These are phyloP conservation scores for Cervus canadensis DNA, from an alignment of 2,113 vertebrate genomes.

Conservation along the genomic window DNA sequence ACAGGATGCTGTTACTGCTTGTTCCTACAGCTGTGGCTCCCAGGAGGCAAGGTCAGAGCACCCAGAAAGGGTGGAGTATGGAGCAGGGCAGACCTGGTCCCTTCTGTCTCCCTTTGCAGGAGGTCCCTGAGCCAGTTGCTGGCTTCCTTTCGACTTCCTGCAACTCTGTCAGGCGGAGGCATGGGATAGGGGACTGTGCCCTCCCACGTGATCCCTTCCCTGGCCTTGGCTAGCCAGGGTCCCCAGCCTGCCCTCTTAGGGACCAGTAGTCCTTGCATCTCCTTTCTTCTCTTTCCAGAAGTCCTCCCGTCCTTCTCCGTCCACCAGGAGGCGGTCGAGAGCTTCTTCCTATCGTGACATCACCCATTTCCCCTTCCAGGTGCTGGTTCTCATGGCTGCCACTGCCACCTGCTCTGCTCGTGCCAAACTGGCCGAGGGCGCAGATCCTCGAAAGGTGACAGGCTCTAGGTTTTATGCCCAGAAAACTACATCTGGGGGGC, in stretches of 20 bases:
- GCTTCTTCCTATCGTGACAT: neutral
- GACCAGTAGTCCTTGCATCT: neutral
- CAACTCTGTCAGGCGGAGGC: neutral
- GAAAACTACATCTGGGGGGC: neutral
- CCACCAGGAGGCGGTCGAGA: conserved; percentile 32
- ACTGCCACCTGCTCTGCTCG: neutral
- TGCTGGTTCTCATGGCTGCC: neutral
- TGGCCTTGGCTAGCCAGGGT: neutral
- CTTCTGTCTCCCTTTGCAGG: neutral
- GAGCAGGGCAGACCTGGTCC: neutral
- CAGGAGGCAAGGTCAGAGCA: neutral
- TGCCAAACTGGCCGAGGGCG: neutral
- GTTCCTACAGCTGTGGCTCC: neutral
- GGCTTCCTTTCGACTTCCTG: neutral
- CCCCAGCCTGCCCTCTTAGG: neutral
- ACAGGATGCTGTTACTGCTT: neutral
- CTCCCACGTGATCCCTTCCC: no score
- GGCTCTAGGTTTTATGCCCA: neutral
- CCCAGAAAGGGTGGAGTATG: neutral
- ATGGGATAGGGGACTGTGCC: neutral
- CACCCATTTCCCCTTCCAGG: conserved; percentile 1
- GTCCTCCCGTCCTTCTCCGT: neutral
- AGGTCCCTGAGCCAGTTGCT: neutral
- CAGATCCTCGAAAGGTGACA: neutral
- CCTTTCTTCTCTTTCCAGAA: neutral